phyloP scores from a whole-genome alignment of 2,113 vertebrate species.

The Gnathonemus echidnorhynchus region DNA sequence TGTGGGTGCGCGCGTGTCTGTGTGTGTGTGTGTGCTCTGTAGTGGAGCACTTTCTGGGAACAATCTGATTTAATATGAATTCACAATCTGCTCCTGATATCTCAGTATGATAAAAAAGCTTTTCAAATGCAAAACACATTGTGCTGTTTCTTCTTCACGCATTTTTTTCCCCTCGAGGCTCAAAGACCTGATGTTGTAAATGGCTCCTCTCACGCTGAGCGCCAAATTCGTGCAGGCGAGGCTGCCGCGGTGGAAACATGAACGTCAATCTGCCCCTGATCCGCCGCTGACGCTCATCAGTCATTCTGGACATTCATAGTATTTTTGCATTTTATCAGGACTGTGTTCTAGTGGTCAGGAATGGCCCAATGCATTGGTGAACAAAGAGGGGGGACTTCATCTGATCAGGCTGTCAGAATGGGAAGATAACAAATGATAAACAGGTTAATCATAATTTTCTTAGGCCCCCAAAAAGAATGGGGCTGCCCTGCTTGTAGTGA shows the following conservation, averaged over 20 bases:
- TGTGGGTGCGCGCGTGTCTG: not conserved
- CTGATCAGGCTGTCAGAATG: not conserved
- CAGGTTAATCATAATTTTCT: not conserved
- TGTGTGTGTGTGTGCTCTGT: not conserved
- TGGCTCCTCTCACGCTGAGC: not conserved
- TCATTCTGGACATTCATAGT: not conserved
- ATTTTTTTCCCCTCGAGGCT: not conserved
- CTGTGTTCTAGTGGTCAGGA: not conserved
- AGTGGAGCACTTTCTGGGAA: not conserved
- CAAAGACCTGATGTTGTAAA: not conserved
- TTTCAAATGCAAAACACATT: conserved; percentile 1
- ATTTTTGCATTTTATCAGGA: not conserved
- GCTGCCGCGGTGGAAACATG: not conserved
- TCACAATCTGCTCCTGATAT: not conserved
- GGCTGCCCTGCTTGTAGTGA: not conserved
- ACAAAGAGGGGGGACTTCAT: not conserved
- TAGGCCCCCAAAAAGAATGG: not conserved
- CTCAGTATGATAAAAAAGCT: not conserved
- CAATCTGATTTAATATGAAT: not conserved
- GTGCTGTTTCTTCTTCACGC: not conserved
- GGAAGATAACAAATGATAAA: not conserved
- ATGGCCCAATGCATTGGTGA: not conserved
- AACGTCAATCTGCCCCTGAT: not conserved
- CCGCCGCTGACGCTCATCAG: not conserved
- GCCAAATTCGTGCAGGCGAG: not conserved